phyloP scores from a whole-genome alignment of 2,797 vertebrate species.

The Buphagus erythrorhynchus region DNA sequence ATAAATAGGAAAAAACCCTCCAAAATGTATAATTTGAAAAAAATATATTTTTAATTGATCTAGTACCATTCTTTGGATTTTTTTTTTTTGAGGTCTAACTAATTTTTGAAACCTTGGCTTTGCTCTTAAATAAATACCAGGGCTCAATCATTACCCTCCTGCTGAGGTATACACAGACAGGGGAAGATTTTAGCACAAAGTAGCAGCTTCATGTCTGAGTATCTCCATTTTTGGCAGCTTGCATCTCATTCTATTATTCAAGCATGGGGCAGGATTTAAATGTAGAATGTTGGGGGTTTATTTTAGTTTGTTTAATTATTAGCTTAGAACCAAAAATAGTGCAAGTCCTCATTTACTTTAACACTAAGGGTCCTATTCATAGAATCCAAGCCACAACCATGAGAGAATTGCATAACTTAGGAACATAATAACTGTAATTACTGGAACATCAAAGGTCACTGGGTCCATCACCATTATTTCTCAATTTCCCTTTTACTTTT shows the following conservation, averaged over 20 bases:
- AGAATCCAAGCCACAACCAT: conserved; percentile 30
- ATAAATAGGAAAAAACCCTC: background rate
- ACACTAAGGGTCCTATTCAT: conserved; percentile 43
- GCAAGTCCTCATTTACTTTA: conserved; percentile 49
- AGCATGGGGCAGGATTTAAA: background rate
- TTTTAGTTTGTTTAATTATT: conserved; percentile 57
- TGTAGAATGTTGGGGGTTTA: background rate
- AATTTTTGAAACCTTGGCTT: background rate
- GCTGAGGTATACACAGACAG: background rate
- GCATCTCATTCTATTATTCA: conserved; percentile 13
- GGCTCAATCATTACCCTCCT: background rate
- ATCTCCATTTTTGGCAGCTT: conserved; percentile 28
- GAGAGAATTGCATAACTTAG: conserved; percentile 52
- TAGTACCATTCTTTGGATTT: background rate
- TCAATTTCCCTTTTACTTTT: background rate
- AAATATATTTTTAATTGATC: background rate
- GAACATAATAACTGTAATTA: conserved; percentile 51
- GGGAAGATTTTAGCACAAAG: conserved; percentile 8
- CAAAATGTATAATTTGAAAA: background rate
- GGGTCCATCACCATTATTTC: background rate
- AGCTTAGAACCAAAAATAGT: conserved; percentile 66
- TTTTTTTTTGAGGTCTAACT: background rate
- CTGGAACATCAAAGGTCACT: conserved; percentile 25
- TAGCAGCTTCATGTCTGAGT: background rate
- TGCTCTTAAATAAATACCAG: background rate